phyloP scores from a whole-genome alignment of 2,888 invertebrate genomes.

The Dascillus cervinus region DNA sequence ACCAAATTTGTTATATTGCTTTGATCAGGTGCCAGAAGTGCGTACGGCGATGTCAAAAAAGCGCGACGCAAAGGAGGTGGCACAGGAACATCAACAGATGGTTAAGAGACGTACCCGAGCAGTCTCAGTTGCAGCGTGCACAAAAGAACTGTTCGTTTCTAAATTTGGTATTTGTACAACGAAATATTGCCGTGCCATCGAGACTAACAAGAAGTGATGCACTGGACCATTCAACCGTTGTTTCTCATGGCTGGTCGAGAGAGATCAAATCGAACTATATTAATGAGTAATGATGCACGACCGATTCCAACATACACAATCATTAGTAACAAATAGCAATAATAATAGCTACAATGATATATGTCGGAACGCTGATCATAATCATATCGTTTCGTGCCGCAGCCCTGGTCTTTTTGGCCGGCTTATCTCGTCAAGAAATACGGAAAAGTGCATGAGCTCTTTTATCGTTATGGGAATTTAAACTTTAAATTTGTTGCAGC shows the following conservation, averaged over 20 bases:
- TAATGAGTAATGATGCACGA: constrained; percentile 46
- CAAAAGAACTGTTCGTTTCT: too few species aligned
- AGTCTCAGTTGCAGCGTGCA: too few species aligned
- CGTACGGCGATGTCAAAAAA: too few species aligned
- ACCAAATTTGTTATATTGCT: too few species aligned
- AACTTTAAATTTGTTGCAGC: constrained; percentile 3
- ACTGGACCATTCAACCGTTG: constrained; percentile 18
- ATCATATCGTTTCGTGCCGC: constrained; percentile 32
- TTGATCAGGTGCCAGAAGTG: too few species aligned
- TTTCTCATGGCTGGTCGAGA: constrained; percentile 37
- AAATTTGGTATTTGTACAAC: too few species aligned
- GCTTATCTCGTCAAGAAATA: constrained; percentile 13
- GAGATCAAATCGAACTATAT: constrained; percentile 43
- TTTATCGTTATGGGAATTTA: constrained; percentile 12
- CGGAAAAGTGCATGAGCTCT: constrained; percentile 16
- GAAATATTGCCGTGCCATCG: constrained; percentile 9
- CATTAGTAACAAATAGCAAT: constrained; percentile 46
- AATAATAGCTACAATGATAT: constrained; percentile 44
- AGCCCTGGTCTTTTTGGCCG: constrained; percentile 12
- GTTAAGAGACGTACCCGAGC: too few species aligned
- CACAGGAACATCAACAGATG: too few species aligned
- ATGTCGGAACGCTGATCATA: constrained; percentile 39
- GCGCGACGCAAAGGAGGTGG: too few species aligned
- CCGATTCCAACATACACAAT: constrained; percentile 44
- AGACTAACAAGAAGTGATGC: constrained; percentile 14